phyloP scores from a whole-genome alignment of 2,888 invertebrate species.

The Ophion costatus region DNA sequence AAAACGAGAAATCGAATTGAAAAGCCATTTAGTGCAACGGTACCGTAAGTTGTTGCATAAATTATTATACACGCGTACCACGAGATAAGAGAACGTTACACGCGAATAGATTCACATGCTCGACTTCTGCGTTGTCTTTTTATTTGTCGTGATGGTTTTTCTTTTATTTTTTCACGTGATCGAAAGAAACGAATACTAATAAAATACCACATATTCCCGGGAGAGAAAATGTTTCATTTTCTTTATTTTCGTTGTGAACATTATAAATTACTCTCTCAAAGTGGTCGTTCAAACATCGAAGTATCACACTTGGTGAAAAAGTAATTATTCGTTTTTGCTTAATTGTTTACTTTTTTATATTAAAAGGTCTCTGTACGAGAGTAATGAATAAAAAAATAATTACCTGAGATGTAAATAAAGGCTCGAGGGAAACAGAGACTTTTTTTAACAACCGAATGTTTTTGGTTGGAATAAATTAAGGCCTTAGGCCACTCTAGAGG shows the following conservation, averaged over 20 bases:
- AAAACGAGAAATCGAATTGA: constrained; percentile 54
- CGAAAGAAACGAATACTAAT: not conserved
- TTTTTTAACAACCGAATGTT: no score
- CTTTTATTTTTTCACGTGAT: not conserved
- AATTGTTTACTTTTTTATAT: no score
- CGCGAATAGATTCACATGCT: constrained; percentile 45
- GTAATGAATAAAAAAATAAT: no score
- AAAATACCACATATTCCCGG: not conserved
- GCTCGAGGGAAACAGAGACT: no score
- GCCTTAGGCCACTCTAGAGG: no score
- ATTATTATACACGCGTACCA: constrained; percentile 39
- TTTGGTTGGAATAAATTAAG: no score
- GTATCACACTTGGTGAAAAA: no score
- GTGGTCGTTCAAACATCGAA: no score
- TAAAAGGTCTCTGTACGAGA: no score
- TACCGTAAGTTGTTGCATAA: constrained; percentile 57
- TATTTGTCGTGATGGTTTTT: not conserved
- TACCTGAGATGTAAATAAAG: no score
- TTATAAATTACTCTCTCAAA: not conserved
- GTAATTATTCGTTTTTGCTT: no score
- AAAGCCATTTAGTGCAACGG: constrained; percentile 63
- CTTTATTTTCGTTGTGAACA: not conserved
- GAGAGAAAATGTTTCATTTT: not conserved
- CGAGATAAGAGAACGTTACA: constrained; percentile 48
- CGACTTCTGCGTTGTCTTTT: not conserved